Evolutionary conservation across 2,797 vertebrate species (phyloP).

Genomic region (Cichlasoma orientale): DNA sequence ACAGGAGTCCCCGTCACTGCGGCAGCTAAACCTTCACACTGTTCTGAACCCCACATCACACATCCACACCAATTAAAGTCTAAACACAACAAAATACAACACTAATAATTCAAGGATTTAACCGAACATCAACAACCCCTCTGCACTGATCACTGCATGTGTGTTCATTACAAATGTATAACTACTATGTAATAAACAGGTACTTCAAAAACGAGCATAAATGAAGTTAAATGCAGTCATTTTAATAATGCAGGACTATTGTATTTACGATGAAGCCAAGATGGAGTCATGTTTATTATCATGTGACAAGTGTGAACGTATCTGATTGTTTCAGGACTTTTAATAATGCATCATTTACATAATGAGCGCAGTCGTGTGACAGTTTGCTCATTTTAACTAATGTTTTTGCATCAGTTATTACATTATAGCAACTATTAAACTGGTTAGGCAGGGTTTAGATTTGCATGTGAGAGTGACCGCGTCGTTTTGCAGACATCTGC

Average conservation of each 20-base stretch:
- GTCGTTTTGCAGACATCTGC: neutral
- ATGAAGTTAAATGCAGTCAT: neutral
- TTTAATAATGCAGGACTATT: neutral
- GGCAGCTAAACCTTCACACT: no score
- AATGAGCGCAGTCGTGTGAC: neutral
- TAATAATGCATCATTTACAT: constrained; percentile 11
- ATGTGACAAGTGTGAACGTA: neutral
- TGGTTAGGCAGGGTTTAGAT: neutral
- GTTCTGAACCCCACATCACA: no score
- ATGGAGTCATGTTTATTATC: neutral
- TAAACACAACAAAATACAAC: neutral
- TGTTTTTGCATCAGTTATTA: constrained; percentile 31
- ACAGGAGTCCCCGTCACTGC: no score
- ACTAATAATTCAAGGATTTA: no score
- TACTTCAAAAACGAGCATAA: neutral
- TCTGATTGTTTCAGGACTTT: neutral
- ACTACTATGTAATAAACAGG: neutral
- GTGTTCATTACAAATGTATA: no score
- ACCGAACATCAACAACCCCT: no score
- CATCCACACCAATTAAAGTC: neutral
- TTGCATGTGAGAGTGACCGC: constrained; percentile 25
- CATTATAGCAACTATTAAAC: neutral
- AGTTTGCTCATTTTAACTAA: neutral
- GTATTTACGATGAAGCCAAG: neutral
- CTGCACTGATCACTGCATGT: no score